These are phyloP conservation scores for Dryadula phaetusa DNA, from an alignment of 2,888 invertebrate genomes.

Conservation along the genomic window DNA sequence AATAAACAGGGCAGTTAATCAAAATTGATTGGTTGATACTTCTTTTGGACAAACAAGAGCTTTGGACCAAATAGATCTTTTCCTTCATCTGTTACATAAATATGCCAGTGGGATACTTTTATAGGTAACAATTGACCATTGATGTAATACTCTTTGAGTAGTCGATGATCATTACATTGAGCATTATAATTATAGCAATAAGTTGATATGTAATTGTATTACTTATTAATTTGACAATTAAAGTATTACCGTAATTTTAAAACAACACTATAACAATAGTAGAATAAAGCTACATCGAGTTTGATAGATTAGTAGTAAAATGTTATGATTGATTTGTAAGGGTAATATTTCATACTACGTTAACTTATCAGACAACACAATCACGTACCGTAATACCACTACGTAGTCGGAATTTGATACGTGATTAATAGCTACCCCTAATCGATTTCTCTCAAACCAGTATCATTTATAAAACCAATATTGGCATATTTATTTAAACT, in stretches of 20 bases:
- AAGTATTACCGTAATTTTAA: not conserved
- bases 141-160: not conserved
- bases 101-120: not conserved
- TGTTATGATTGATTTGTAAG: not conserved
- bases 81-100: not conserved
- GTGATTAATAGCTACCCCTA: constrained; percentile 10
- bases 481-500: not conserved
- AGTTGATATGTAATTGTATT: too few species aligned
- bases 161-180: too few species aligned
- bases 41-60: not conserved
- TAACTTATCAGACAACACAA: constrained; percentile 2
- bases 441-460: constrained; percentile 2
- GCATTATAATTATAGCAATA: too few species aligned
- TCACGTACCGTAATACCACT: not conserved
- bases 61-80: not conserved
- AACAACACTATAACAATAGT: not conserved
- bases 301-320: not conserved
- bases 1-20: not conserved
- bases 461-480: constrained; percentile 1
- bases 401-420: constrained; percentile 3
- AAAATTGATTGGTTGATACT: constrained; percentile 9
- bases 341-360: not conserved
- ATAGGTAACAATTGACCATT: not conserved
- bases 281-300: not conserved
- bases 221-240: too few species aligned